phyloP scores from a whole-genome alignment of 2,113 vertebrate species.

The Melanotaenia duboulayi region DNA sequence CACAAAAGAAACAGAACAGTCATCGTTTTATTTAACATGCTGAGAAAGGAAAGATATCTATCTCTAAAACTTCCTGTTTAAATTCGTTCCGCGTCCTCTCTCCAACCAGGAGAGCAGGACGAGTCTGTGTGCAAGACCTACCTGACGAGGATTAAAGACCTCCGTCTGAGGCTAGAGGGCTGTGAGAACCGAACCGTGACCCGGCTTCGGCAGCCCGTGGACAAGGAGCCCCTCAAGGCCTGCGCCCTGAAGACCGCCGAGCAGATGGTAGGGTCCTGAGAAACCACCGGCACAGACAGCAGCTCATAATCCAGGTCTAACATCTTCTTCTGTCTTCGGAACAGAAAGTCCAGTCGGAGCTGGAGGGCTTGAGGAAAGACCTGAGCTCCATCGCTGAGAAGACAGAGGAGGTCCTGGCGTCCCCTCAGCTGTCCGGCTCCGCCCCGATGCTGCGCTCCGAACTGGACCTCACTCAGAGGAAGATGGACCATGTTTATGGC shows the following conservation, averaged over 20 bases:
- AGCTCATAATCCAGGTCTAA: background rate
- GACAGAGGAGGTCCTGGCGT: slow-evolving; percentile 85
- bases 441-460: slow-evolving; percentile 88
- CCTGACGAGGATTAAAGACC: slow-evolving; percentile 90
- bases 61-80: too few relatives aligned
- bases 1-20: too few relatives aligned
- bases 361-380: slow-evolving; percentile 90
- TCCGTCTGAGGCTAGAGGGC: slow-evolving; percentile 89
- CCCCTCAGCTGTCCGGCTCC: slow-evolving; percentile 82
- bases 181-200: slow-evolving; percentile 89
- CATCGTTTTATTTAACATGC: too few relatives aligned
- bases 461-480: slow-evolving; percentile 89
- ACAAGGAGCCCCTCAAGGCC: slow-evolving; percentile 87
- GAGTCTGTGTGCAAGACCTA: slow-evolving; percentile 88
- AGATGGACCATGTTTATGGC: slow-evolving; percentile 92
- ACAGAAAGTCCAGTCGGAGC: slow-evolving; percentile 91
- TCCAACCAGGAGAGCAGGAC: slow-evolving; percentile 88
- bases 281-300: background rate
- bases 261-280: slow-evolving; percentile 84
- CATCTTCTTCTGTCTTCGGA: background rate
- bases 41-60: too few relatives aligned
- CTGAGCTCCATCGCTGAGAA: slow-evolving; percentile 84
- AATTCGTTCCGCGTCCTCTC: background rate
- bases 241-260: slow-evolving; percentile 88
- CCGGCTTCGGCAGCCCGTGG: slow-evolving; percentile 86